Evolutionary conservation across 2,113 vertebrate species (phyloP), one percentile per base, ranked within the genome.

Genomic region (Lichenostomus cassidix): DNA sequence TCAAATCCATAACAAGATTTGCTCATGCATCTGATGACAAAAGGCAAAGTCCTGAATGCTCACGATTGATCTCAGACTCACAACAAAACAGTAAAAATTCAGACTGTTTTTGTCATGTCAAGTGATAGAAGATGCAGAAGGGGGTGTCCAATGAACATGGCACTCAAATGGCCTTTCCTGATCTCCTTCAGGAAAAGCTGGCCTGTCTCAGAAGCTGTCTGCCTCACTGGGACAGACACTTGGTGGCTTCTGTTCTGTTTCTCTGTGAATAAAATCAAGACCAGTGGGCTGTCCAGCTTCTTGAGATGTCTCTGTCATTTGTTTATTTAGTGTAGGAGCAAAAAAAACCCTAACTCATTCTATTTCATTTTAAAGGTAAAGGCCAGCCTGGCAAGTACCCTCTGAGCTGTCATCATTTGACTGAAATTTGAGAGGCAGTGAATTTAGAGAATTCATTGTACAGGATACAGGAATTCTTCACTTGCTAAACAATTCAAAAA

Each of bases 331-430:
- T 55, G 24, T 10, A 55, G 49, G 27, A 73, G 10, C 5, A 68
- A 90, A 79, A 73, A 42, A 18, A 18, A 0, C 13, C 13, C 2
- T 14, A 22, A 70, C 27, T 33, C 0, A n/a, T 84, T n/a, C 10
- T 23, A 31, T 90, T 90, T 69, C 5, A 23, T 27, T 73, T 74
- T 31, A 77, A 60, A 23, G 11, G 5, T 35, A 77, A 58, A 49
- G 49, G 5, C 7, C 41, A 76, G 35, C 12, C 21, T 79, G 15
- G 22, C 35, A 92, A 90, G 58, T 1, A 0, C 5, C 2, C 22
- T 73, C 27, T 68, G 37, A 69, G n/a, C n/a, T 76, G 33, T n/a
- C 67, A 69, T 17, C 31, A 58, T 41, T 44, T 41, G 41, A 64
- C 37, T 74, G n/a, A 14, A 67, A 76, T 79, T 33, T 83, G 58